Evolutionary conservation across 2,113 vertebrate species (phyloP).

Genomic region (Struthio camelus): DNA sequence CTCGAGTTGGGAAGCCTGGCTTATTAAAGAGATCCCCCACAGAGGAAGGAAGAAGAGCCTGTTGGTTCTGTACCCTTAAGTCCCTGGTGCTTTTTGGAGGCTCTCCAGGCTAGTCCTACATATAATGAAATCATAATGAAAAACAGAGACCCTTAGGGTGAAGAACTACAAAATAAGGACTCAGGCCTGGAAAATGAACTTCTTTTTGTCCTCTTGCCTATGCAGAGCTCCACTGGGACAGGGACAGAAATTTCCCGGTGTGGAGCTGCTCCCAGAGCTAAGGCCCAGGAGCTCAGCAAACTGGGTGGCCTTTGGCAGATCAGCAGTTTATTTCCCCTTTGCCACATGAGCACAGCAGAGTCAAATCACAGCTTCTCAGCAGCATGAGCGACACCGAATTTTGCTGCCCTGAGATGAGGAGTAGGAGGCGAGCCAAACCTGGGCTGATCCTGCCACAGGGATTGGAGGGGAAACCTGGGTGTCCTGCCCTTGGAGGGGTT

Average conservation of each 20-base stretch:
- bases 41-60: background rate
- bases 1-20: background rate
- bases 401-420: background rate
- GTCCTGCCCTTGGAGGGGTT: background rate
- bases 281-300: background rate
- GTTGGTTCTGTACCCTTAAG: background rate
- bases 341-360: background rate
- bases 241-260: background rate
- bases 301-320: conserved; percentile 1
- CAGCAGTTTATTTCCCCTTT: background rate
- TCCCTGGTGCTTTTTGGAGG: background rate
- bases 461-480: accelerated
- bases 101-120: background rate
- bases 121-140: background rate
- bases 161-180: background rate
- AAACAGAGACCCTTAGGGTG: background rate
- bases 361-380: background rate
- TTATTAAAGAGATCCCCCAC: background rate
- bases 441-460: background rate
- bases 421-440: background rate
- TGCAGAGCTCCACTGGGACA: background rate
- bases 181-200: background rate
- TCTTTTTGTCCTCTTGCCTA: background rate
- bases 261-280: background rate
- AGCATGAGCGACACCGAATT: background rate